Percentiles rank a stretch among this genome's conserved stretches.
These are phyloP conservation scores for Microcebus jonahi DNA, from an alignment of 2,113 vertebrate species.

Conservation along the genomic window DNA sequence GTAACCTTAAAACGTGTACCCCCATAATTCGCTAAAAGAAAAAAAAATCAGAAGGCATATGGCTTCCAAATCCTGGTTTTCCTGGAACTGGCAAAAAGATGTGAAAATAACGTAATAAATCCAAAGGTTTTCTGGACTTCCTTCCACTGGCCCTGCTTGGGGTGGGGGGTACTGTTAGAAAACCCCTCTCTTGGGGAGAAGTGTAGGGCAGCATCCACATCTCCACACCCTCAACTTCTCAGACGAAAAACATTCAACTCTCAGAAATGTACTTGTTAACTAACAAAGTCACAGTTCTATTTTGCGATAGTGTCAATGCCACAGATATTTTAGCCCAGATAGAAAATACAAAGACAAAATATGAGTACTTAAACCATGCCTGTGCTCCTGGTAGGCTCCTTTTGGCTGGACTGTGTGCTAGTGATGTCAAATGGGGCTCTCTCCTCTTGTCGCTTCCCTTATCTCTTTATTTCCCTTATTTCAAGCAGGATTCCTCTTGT, in stretches of 20 bases:
- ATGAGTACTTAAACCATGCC: background rate
- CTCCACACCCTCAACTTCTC: background rate
- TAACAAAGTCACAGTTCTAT: background rate
- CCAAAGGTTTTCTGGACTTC: background rate
- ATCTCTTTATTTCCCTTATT: background rate
- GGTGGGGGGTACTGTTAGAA: background rate
- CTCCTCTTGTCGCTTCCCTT: background rate
- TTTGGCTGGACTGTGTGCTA: background rate
- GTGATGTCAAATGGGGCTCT: background rate
- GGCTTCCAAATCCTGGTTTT: background rate
- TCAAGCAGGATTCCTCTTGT: background rate
- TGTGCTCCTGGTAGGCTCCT: background rate
- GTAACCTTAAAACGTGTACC: no score
- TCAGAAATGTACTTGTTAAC: background rate
- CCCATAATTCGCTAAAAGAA: no score
- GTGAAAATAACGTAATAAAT: background rate
- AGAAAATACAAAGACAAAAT: background rate
- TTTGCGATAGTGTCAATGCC: background rate
- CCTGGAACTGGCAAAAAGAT: background rate
- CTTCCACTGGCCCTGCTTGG: background rate
- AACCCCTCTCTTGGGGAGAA: background rate
- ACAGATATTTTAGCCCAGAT: background rate
- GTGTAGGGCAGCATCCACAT: fast-evolving
- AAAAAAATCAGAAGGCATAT: background rate
- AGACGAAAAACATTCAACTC: background rate